These are phyloP conservation scores for Proterorhinus semilunaris DNA, from an alignment of 2,113 vertebrate species.

Conservation along the genomic window DNA sequence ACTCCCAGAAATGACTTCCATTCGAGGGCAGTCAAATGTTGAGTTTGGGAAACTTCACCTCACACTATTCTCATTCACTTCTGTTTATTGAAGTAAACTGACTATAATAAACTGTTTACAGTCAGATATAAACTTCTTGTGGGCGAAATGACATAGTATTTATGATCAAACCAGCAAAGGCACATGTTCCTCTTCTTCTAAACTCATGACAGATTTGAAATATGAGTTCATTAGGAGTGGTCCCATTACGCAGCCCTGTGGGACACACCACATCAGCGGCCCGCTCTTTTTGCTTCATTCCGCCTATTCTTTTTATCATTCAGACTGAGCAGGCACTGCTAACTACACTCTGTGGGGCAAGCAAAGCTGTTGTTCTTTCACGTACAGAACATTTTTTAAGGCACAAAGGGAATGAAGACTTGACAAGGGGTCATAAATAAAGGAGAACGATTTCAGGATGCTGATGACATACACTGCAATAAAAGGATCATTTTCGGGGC, in stretches of 20 bases:
- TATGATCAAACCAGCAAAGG: constrained; percentile 31
- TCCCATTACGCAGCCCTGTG: constrained; percentile 57
- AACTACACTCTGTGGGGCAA: constrained; percentile 62
- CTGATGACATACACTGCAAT: constrained; percentile 62
- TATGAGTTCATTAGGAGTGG: constrained; percentile 69
- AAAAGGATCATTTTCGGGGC: constrained; percentile 54
- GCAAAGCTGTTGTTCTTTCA: constrained; percentile 68
- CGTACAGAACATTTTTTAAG: constrained; percentile 72
- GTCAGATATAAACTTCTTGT: constrained; percentile 36
- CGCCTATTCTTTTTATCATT: constrained; percentile 62
- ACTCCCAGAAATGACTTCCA: constrained; percentile 45
- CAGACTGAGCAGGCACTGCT: constrained; percentile 50
- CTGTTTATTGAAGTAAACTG: constrained; percentile 48
- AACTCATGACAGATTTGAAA: constrained; percentile 64
- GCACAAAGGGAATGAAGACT: constrained; percentile 64
- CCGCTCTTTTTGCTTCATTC: constrained; percentile 45
- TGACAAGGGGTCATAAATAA: constrained; percentile 78
- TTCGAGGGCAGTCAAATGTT: constrained; percentile 21
- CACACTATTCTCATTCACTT: constrained; percentile 46
- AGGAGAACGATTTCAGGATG: constrained; percentile 65
- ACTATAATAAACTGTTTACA: constrained; percentile 49
- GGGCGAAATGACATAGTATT: constrained; percentile 28
- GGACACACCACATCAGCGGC: constrained; percentile 51
- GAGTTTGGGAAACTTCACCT: constrained; percentile 38
- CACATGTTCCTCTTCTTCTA: constrained; percentile 37